phyloP scores from a whole-genome alignment of 2,113 vertebrate species.

The Caretta caretta region DNA sequence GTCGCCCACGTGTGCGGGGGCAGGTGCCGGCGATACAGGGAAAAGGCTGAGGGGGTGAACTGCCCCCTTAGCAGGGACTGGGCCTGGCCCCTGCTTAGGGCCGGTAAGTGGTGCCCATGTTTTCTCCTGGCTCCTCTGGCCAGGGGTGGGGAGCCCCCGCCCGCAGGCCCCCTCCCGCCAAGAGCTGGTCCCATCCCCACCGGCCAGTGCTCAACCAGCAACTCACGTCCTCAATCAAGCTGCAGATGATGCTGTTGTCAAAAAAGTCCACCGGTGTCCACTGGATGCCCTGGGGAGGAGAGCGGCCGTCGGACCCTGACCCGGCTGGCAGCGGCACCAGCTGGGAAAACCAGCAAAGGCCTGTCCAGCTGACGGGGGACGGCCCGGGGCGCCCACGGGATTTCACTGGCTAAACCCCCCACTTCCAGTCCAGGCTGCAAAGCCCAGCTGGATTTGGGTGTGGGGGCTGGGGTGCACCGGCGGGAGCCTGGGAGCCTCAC shows the following conservation, averaged over 20 bases:
- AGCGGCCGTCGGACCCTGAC: background rate
- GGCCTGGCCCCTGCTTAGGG: too few relatives aligned
- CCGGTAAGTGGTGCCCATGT: background rate
- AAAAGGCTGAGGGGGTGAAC: too few relatives aligned
- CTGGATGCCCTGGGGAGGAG: slow-evolving; percentile 76
- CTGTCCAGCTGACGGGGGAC: too few relatives aligned
- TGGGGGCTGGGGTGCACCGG: too few relatives aligned
- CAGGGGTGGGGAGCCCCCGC: too few relatives aligned
- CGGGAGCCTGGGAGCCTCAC: background rate
- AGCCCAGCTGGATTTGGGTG: too few relatives aligned
- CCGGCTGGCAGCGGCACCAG: too few relatives aligned
- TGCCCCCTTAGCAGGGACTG: too few relatives aligned
- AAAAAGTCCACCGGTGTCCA: slow-evolving; percentile 83
- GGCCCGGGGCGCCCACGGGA: too few relatives aligned
- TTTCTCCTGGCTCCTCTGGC: background rate
- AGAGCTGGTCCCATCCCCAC: background rate
- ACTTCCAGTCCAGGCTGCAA: too few relatives aligned
- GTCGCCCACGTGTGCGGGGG: too few relatives aligned
- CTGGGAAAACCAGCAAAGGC: background rate
- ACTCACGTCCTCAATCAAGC: slow-evolving; percentile 85
- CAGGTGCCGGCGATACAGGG: too few relatives aligned
- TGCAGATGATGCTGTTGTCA: slow-evolving; percentile 85
- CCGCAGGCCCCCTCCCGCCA: background rate
- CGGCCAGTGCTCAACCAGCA: fast-evolving
- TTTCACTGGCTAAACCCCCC: background rate